Percentiles rank a stretch among this genome's conserved stretches.
Conservation (phyloP, 2,113 vertebrate species). For the Rhinogobius similis region DNA sequence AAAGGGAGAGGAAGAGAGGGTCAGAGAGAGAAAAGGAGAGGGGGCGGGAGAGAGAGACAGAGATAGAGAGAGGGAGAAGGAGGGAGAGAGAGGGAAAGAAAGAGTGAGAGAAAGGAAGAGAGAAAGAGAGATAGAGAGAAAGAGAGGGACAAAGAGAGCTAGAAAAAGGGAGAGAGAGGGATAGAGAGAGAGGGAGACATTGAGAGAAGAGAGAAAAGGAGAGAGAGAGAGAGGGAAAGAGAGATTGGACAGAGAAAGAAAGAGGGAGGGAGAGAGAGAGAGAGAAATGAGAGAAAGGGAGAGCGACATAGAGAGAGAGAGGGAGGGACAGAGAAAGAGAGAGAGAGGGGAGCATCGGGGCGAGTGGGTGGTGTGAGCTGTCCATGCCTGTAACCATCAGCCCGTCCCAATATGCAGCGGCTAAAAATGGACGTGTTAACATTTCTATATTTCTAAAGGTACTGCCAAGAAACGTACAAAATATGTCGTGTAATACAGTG, state of each 20-base stretch:
- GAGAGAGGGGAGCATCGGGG: conserved; percentile 30
- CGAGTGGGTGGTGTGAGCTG: conserved; percentile 52
- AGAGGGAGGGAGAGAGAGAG: background rate
- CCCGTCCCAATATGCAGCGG: background rate
- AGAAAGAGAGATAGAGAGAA: too few relatives aligned
- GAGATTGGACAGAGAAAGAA: too few relatives aligned
- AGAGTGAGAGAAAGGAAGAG: background rate
- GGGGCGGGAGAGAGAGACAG: background rate
- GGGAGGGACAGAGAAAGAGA: background rate
- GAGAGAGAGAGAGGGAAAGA: background rate
- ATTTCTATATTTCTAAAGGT: background rate
- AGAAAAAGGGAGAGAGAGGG: background rate
- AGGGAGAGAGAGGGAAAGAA: background rate
- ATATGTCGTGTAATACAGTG: too few relatives aligned
- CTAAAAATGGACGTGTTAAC: background rate
- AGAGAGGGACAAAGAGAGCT: too few relatives aligned
- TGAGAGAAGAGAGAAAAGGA: background rate
- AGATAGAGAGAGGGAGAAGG: background rate
- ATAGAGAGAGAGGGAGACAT: background rate
- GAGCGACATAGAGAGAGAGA: background rate
- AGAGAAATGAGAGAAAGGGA: too few relatives aligned
- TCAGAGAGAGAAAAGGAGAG: conserved; percentile 1
- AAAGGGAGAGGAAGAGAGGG: background rate
- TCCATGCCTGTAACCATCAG: conserved; percentile 42
- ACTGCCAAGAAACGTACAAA: background rate